These are phyloP conservation scores for Prolemur simus DNA, from an alignment of 2,113 vertebrate genomes.

Conservation along the genomic window DNA sequence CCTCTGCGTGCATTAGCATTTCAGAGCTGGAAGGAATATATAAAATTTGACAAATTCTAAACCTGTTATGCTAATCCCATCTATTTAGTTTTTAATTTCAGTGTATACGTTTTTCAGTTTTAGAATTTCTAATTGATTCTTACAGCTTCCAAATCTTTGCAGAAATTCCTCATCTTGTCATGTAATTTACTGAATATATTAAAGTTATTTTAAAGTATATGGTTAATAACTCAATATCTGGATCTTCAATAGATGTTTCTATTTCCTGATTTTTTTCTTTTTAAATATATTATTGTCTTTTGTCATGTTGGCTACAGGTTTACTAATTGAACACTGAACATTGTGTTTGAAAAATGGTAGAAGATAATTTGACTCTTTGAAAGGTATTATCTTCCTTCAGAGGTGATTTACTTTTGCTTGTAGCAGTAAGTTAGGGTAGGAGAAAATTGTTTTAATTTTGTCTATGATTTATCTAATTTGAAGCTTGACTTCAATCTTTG, in stretches of 20 bases:
- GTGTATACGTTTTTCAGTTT: conserved; percentile 30
- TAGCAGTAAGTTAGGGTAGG: background rate
- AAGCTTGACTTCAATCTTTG: conserved; percentile 35
- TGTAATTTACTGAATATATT: conserved; percentile 46
- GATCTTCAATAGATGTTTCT: background rate
- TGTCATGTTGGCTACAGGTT: conserved; percentile 21
- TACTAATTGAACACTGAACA: background rate
- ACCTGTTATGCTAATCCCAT: background rate
- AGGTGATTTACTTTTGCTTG: conserved; percentile 29
- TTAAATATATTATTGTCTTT: conserved; percentile 13
- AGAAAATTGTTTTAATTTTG: background rate
- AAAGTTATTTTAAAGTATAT: conserved; percentile 38
- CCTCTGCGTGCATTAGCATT: conserved; percentile 17
- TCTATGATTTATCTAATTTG: background rate
- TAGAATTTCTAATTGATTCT: conserved; percentile 39
- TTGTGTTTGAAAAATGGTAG: background rate
- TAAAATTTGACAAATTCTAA: conserved; percentile 54
- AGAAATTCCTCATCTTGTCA: conserved; percentile 42
- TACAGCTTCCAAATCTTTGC: conserved; percentile 12
- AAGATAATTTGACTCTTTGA: conserved; percentile 29
- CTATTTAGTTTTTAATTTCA: conserved; percentile 35
- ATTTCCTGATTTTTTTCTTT: background rate
- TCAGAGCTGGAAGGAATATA: conserved; percentile 48
- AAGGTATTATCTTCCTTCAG: background rate
- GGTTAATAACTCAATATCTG: conserved; percentile 12